Conservation (phyloP, 2,113 vertebrate genomes). For the Harpagus bidentatus region DNA sequence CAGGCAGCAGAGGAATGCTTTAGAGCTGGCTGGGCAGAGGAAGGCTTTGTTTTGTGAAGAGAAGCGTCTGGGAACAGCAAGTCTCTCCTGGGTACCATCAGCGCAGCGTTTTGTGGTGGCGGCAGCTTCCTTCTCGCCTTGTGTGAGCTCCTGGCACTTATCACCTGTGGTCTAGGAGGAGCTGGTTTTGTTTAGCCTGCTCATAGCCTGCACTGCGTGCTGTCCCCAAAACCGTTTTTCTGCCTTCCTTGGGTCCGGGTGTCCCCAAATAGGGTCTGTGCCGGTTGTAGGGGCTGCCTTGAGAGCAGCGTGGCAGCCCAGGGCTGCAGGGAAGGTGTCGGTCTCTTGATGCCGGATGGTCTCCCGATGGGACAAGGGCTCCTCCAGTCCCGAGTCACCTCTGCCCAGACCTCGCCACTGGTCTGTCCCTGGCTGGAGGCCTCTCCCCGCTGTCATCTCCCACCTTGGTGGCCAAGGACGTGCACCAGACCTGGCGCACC, state of each 20-base stretch:
- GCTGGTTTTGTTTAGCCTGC: not conserved
- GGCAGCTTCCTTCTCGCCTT: not conserved
- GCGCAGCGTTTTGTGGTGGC: fast-evolving
- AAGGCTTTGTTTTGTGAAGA: not conserved
- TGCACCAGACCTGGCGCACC: not conserved
- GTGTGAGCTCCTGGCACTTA: not conserved
- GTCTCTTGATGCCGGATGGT: not conserved
- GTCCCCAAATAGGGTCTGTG: not conserved
- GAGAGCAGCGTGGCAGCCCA: not conserved
- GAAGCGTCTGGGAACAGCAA: fast-evolving
- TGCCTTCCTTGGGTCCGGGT: not conserved
- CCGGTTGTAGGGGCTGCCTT: not conserved
- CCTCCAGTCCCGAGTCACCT: fast-evolving
- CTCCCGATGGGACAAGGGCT: not conserved
- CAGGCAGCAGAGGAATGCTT: not conserved
- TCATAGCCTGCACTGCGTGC: fast-evolving
- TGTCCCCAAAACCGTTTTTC: not conserved
- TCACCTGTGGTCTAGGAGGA: not conserved
- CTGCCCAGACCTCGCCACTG: not conserved
- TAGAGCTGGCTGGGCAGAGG: not conserved
- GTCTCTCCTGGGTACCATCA: not conserved
- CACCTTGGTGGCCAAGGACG: not conserved
- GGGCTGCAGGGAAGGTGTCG: not conserved
- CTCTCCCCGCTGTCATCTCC: not conserved
- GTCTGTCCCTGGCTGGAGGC: not conserved